phyloP scores from a whole-genome alignment of 35 echinoderm and acorn worm genomes.

The Acanthaster planci region DNA sequence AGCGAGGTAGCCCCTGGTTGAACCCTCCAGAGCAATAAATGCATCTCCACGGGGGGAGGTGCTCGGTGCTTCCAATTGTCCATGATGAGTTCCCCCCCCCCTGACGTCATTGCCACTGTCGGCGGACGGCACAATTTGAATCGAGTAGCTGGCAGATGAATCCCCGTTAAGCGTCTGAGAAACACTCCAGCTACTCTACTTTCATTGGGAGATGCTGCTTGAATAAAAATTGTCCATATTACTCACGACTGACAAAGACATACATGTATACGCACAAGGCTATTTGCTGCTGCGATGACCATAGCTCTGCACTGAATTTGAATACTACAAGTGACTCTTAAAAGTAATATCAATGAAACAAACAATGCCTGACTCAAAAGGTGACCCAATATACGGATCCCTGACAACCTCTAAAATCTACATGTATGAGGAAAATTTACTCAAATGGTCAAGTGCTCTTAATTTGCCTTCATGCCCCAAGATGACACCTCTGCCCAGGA shows the following conservation, averaged over 20 bases:
- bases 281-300: not conserved
- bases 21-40: not conserved
- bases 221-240: no score
- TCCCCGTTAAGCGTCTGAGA: not conserved
- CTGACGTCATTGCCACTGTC: not conserved
- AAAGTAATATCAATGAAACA: no score
- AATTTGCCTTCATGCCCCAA: no score
- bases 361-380: no score
- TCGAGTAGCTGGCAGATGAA: not conserved
- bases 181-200: slow-evolving; percentile 1
- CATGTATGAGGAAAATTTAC: no score
- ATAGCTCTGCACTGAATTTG: not conserved
- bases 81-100: not conserved
- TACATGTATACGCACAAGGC: no score
- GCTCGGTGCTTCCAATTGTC: not conserved
- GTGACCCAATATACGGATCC: no score
- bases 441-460: no score
- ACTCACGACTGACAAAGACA: not conserved
- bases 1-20: no score
- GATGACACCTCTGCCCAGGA: no score
- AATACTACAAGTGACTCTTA: no score
- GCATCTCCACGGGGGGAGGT: not conserved
- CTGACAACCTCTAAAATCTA: no score
- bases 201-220: not conserved
- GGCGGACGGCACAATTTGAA: not conserved